Percentiles rank a stretch among this genome's conserved stretches.
phyloP scores from a whole-genome alignment of 1,140 invertebrate species.

The Zeugodacus cucurbitae region DNA sequence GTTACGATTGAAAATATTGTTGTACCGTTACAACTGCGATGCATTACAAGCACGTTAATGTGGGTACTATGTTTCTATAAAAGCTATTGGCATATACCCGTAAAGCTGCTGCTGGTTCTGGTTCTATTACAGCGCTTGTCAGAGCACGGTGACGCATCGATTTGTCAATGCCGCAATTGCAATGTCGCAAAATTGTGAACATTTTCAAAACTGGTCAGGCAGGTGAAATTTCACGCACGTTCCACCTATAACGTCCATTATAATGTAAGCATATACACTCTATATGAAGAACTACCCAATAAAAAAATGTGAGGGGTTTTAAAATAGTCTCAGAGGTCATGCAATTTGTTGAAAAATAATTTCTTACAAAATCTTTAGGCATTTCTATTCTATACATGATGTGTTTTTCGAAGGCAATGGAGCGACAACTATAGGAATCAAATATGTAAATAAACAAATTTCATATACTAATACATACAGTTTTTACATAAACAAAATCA shows the following conservation, averaged over 20 bases:
- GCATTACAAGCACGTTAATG: neutral
- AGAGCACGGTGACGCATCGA: neutral
- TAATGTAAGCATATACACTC: neutral
- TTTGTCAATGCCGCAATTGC: constrained; percentile 25
- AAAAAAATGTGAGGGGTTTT: too few relatives aligned
- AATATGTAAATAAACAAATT: too few relatives aligned
- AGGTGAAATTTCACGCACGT: constrained; percentile 11
- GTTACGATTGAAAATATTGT: neutral
- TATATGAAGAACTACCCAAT: too few relatives aligned
- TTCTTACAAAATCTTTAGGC: too few relatives aligned
- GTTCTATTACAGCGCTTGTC: neutral
- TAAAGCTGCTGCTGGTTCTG: neutral
- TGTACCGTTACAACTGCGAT: neutral
- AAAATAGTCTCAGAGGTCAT: too few relatives aligned
- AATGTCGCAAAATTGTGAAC: constrained; percentile 22
- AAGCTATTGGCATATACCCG: neutral
- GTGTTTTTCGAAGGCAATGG: too few relatives aligned
- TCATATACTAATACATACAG: too few relatives aligned
- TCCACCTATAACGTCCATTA: neutral
- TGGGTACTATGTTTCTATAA: neutral
- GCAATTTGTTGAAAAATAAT: too few relatives aligned
- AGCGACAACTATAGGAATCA: too few relatives aligned
- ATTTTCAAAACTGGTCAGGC: neutral
- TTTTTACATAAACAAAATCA: too few relatives aligned
- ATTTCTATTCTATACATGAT: too few relatives aligned